phyloP scores from a whole-genome alignment of 1,140 invertebrate genomes.

The Phortica variegata region DNA sequence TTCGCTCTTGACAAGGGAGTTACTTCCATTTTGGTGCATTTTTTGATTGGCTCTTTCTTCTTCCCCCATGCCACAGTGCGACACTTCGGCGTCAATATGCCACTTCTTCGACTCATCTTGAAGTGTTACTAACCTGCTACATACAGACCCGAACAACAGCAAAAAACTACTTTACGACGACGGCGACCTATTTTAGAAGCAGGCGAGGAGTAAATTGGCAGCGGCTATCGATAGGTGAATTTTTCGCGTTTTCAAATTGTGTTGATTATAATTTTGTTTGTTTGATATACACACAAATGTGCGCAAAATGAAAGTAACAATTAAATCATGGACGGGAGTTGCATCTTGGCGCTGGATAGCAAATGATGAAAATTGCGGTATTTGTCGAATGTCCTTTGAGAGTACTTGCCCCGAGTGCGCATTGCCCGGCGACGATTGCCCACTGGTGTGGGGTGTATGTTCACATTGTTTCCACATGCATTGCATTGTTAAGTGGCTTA shows the following conservation, averaged over 20 bases:
- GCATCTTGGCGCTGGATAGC: constrained; percentile 98
- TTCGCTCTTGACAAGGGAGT: too few species aligned
- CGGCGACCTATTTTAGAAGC: constrained; percentile 38
- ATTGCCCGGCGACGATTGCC: constrained; percentile 97
- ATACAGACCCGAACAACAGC: too few species aligned
- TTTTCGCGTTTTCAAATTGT: constrained; percentile 8
- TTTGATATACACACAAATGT: too few species aligned
- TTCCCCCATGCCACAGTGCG: too few species aligned
- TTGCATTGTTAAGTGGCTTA: constrained; percentile 99
- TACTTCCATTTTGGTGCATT: too few species aligned
- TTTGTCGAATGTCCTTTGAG: constrained; percentile 98
- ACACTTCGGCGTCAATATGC: too few species aligned
- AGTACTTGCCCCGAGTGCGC: constrained; percentile 96
- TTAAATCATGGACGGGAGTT: constrained; percentile 81
- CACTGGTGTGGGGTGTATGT: constrained; percentile 97
- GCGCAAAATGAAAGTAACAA: constrained; percentile 56
- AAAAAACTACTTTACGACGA: constrained; percentile 14
- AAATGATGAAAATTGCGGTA: constrained; percentile 98
- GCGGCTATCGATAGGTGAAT: not conserved
- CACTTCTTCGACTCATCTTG: too few species aligned
- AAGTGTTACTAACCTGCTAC: too few species aligned
- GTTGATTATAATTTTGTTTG: too few species aligned
- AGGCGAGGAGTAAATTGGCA: constrained; percentile 29
- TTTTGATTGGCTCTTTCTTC: too few species aligned
- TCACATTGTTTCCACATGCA: constrained; percentile 99